A percentile compares a stretch with the other conserved stretches of the same genome.
These are phyloP conservation scores for Pseudococcus jackbeardsleyi DNA, from an alignment of 2,888 invertebrate genomes.

Conservation along the genomic window DNA sequence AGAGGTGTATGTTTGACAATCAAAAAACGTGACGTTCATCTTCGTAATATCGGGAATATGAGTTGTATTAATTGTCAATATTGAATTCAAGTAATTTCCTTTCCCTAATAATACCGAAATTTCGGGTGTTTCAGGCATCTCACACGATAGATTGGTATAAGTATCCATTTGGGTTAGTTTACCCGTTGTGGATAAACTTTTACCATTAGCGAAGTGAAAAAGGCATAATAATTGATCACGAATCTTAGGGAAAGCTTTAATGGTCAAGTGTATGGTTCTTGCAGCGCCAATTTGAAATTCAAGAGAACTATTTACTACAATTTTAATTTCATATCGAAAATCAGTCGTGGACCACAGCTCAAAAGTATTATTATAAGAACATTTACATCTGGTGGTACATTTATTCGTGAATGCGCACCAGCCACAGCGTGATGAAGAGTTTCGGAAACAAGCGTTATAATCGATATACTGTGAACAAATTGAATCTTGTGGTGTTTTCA, in stretches of 20 bases:
- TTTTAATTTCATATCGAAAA: constrained; percentile 94
- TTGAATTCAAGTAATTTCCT: constrained; percentile 95
- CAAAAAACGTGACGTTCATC: constrained; percentile 98
- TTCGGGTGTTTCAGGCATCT: constrained; percentile 93
- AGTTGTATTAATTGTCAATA: constrained; percentile 91
- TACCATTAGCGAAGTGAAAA: constrained; percentile 87
- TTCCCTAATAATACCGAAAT: constrained; percentile 92
- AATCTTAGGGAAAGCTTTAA: constrained; percentile 92
- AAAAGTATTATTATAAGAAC: constrained; percentile 90
- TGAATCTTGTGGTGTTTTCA: constrained; percentile 77
- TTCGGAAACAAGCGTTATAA: no score
- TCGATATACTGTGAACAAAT: neutral
- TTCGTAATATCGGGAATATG: constrained; percentile 95
- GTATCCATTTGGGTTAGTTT: no score
- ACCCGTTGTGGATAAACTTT: constrained; percentile 74
- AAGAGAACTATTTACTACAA: constrained; percentile 90
- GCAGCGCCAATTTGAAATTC: constrained; percentile 94
- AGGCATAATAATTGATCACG: constrained; percentile 93
- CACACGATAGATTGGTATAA: constrained; percentile 80
- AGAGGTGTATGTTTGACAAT: constrained; percentile 96
- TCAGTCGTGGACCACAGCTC: constrained; percentile 97
- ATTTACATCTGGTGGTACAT: constrained; percentile 87
- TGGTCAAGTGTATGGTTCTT: constrained; percentile 89
- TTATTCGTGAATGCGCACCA: constrained; percentile 75
- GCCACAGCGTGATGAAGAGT: no score